Percentiles rank a stretch among this genome's conserved stretches.
phyloP scores from a whole-genome alignment of 1,140 invertebrate species.

The Stenopsyche tienmushanensis region DNA sequence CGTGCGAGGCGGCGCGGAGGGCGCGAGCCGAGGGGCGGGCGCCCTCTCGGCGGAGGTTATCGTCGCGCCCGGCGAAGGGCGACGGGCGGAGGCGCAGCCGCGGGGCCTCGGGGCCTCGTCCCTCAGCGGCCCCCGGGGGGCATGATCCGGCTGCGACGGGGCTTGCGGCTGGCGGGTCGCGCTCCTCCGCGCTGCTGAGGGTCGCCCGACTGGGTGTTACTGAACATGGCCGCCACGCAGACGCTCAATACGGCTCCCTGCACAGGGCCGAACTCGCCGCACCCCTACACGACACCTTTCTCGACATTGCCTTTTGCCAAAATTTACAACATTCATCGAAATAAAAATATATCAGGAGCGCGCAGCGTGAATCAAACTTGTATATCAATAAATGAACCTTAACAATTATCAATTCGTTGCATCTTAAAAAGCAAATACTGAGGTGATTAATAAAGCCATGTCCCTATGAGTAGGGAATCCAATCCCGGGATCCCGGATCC shows the following conservation, averaged over 20 bases:
- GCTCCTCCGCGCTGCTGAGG: conserved; percentile 12
- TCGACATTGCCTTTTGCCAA: no score
- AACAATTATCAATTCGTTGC: no score
- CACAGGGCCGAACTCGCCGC: conserved; percentile 27
- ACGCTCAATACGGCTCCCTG: conserved; percentile 35
- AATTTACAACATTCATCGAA: no score
- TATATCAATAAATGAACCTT: no score
- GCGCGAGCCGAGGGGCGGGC: conserved; percentile 12
- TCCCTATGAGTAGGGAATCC: no score
- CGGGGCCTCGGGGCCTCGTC: conserved; percentile 51
- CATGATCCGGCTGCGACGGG: conserved; percentile 55
- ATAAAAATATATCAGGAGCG: no score
- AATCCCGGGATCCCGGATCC: no score
- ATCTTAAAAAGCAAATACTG: no score
- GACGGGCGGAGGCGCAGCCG: conserved; percentile 52
- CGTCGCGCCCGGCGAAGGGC: conserved; percentile 48
- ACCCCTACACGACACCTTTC: not conserved
- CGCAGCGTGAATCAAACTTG: no score
- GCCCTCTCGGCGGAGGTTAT: conserved; percentile 42
- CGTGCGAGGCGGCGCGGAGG: not conserved
- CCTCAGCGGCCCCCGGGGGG: conserved; percentile 41
- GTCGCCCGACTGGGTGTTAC: conserved; percentile 12
- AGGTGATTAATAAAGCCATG: no score
- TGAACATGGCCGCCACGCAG: conserved; percentile 39
- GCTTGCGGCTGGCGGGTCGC: conserved; percentile 50